Conservation (phyloP, 2,113 vertebrate species). For the Pollachius pollachius region DNA sequence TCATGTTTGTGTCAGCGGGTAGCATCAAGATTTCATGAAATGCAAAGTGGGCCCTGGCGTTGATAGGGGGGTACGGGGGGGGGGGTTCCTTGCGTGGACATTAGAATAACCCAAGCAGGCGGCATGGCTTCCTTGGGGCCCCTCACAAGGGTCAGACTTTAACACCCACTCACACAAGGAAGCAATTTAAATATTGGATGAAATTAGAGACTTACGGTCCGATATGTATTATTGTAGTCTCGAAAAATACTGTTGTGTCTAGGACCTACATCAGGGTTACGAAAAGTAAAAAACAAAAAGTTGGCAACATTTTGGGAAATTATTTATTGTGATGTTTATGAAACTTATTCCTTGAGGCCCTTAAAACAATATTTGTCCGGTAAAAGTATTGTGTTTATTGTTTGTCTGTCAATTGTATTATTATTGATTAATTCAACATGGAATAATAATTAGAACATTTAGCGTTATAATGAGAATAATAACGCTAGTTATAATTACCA, state of each 20-base stretch:
- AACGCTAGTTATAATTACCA: too few species aligned
- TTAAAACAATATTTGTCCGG: too few species aligned
- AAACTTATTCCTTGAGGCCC: too few species aligned
- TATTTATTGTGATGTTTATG: too few species aligned
- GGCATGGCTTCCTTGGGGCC: constrained; percentile 11
- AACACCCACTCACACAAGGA: constrained; percentile 39
- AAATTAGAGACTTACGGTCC: neutral
- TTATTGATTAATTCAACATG: too few species aligned
- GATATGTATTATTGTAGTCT: neutral
- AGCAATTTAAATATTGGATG: constrained; percentile 48
- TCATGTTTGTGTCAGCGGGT: constrained; percentile 42
- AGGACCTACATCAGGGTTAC: neutral
- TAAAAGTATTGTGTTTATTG: too few species aligned
- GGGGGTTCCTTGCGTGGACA: constrained; percentile 53
- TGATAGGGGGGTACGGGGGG: constrained; percentile 61
- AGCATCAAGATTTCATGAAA: constrained; percentile 45
- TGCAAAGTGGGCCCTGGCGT: constrained; percentile 60
- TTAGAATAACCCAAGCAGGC: constrained; percentile 59
- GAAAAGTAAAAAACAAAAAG: neutral
- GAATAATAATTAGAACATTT: too few species aligned
- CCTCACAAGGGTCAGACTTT: constrained; percentile 26
- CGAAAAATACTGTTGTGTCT: neutral
- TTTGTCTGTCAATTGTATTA: too few species aligned
- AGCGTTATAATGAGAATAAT: too few species aligned
- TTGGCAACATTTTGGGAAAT: too few species aligned